Evolutionary conservation across 2,797 vertebrate species (phyloP).

Genomic region (Gallinago nigripennis): DNA sequence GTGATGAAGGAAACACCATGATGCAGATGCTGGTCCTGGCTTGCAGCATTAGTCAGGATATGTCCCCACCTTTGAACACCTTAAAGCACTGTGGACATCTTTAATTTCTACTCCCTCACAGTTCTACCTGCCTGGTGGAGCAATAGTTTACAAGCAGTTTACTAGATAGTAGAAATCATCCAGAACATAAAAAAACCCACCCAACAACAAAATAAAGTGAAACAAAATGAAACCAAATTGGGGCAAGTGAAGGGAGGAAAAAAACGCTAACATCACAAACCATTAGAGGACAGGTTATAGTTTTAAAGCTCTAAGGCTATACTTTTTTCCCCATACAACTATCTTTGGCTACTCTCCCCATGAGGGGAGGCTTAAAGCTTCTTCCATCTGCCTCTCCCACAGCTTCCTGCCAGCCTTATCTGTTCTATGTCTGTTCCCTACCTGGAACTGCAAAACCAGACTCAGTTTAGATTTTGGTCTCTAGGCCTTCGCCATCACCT

Average conservation of each 20-base stretch:
- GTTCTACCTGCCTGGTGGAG: background rate
- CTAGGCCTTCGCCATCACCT: background rate
- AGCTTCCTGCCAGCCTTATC: background rate
- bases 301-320: background rate
- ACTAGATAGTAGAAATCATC: background rate
- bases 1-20: background rate
- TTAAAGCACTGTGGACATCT: background rate
- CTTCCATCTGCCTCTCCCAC: background rate
- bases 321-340: background rate
- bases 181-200: background rate
- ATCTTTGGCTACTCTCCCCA: background rate
- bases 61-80: background rate
- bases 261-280: background rate
- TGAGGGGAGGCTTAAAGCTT: background rate
- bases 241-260: rapidly evolving
- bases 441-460: background rate
- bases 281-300: background rate
- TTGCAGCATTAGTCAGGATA: background rate
- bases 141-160: background rate
- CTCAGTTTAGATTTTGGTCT: background rate
- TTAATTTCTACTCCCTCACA: background rate
- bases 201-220: background rate
- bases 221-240: background rate
- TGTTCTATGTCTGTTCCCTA: background rate
- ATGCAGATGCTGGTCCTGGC: background rate